A percentile compares a stretch with the other conserved stretches of the same genome.
phyloP scores from a whole-genome alignment of 2,888 invertebrate species.

The Drosophila borborema region DNA sequence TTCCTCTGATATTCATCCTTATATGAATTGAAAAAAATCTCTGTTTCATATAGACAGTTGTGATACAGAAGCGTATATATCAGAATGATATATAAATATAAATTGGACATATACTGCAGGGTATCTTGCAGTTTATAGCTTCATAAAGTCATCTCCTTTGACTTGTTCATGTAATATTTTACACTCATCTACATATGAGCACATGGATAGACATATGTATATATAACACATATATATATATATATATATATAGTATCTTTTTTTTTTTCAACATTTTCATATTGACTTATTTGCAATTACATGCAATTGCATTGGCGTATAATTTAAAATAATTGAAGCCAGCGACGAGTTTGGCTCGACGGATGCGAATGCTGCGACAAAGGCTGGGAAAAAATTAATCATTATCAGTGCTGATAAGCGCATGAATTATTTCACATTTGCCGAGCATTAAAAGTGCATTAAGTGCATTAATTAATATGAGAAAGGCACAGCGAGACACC shows the following conservation, averaged over 20 bases:
- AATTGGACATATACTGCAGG: neutral
- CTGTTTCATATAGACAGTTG: no score
- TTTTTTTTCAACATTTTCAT: neutral
- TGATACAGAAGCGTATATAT: no score
- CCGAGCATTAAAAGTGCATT: constrained; percentile 74
- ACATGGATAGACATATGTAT: neutral
- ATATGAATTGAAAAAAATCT: no score
- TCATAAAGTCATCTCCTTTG: accelerated
- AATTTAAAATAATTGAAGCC: constrained; percentile 66
- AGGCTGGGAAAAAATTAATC: constrained; percentile 66
- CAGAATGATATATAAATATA: no score
- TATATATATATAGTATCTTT: neutral
- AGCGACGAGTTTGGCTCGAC: constrained; percentile 45
- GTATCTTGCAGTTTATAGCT: neutral
- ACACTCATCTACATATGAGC: constrained; percentile 1
- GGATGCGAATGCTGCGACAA: constrained; percentile 42
- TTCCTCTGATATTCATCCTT: no score
- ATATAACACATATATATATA: neutral
- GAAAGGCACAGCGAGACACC: neutral
- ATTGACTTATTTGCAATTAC: constrained; percentile 50
- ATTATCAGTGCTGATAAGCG: constrained; percentile 74
- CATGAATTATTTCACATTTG: constrained; percentile 75
- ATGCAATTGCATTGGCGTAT: constrained; percentile 48
- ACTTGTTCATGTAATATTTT: constrained; percentile 42
- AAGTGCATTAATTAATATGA: constrained; percentile 72